Conservation (phyloP, 2,888 invertebrate species). For the Leucophenga montana region DNA sequence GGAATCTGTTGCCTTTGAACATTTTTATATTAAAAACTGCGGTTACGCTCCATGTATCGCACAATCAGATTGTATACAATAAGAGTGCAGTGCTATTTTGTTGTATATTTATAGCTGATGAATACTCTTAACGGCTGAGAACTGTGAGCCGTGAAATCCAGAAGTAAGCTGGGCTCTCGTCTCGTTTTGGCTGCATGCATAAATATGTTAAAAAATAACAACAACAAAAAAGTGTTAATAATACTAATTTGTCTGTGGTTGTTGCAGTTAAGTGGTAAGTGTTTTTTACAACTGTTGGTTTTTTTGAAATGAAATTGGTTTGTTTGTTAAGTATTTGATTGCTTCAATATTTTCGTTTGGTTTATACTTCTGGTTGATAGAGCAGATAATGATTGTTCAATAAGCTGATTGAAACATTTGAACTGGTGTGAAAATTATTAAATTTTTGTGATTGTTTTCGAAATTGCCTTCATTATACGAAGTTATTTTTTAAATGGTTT, state of each 20-base stretch:
- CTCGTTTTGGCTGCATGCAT: no score
- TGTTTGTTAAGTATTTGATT: slow-evolving; percentile 35
- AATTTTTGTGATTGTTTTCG: no score
- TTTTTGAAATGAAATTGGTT: slow-evolving; percentile 42
- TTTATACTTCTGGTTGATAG: slow-evolving; percentile 62
- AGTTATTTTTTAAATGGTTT: no score
- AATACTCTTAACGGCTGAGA: slow-evolving; percentile 41
- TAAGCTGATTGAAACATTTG: slow-evolving; percentile 48
- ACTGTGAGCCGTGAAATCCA: slow-evolving; percentile 59
- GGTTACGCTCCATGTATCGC: slow-evolving; percentile 49
- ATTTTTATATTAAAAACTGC: slow-evolving; percentile 61
- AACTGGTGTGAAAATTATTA: slow-evolving; percentile 56
- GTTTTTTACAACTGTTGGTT: slow-evolving; percentile 38
- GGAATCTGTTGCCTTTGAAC: slow-evolving; percentile 34
- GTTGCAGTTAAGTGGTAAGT: slow-evolving; percentile 55
- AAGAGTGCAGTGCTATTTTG: neutral
- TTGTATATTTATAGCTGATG: slow-evolving; percentile 24
- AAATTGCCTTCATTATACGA: no score
- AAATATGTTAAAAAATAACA: slow-evolving; percentile 21
- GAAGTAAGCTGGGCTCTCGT: no score
- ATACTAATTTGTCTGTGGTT: slow-evolving; percentile 66
- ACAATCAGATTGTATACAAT: slow-evolving; percentile 40
- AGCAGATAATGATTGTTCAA: slow-evolving; percentile 59
- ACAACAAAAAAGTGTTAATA: slow-evolving; percentile 60
- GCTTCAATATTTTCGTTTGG: slow-evolving; percentile 10